phyloP scores from a whole-genome alignment of 1,140 invertebrate species.

The Pseudomyrmex concolor region DNA sequence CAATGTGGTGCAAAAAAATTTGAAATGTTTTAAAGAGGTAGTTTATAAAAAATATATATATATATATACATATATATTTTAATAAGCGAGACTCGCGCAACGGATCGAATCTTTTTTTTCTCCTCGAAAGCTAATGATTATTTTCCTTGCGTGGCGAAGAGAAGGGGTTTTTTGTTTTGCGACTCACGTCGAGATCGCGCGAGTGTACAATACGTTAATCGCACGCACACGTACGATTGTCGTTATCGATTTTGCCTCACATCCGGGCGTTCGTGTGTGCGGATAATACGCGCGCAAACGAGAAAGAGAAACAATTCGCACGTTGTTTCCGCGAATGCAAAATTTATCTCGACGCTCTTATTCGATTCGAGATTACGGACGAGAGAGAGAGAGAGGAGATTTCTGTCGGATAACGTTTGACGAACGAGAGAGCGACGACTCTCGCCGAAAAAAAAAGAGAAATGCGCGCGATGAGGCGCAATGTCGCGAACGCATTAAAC shows the following conservation, averaged over 20 bases:
- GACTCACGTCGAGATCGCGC: background rate
- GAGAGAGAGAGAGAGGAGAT: too few relatives aligned
- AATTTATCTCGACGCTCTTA: too few relatives aligned
- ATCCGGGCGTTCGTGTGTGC: background rate
- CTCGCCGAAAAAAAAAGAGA: conserved; percentile 29
- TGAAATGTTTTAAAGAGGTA: background rate
- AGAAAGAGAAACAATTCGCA: too few relatives aligned
- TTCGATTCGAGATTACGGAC: too few relatives aligned
- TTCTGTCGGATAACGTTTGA: too few relatives aligned
- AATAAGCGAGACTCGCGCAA: background rate
- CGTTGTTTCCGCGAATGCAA: too few relatives aligned
- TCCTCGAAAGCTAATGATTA: background rate
- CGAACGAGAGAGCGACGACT: background rate
- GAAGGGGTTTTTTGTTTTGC: background rate
- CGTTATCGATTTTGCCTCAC: conserved; percentile 26
- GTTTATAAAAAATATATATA: too few relatives aligned
- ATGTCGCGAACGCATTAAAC: conserved; percentile 45
- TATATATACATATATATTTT: too few relatives aligned
- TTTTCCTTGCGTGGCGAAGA: background rate
- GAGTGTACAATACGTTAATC: background rate
- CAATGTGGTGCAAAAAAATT: background rate
- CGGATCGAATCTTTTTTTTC: background rate
- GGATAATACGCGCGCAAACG: background rate
- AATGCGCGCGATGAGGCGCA: background rate
- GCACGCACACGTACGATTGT: background rate